These are phyloP conservation scores for Apodemia mormo DNA, from an alignment of 2,888 invertebrate species.

Conservation along the genomic window DNA sequence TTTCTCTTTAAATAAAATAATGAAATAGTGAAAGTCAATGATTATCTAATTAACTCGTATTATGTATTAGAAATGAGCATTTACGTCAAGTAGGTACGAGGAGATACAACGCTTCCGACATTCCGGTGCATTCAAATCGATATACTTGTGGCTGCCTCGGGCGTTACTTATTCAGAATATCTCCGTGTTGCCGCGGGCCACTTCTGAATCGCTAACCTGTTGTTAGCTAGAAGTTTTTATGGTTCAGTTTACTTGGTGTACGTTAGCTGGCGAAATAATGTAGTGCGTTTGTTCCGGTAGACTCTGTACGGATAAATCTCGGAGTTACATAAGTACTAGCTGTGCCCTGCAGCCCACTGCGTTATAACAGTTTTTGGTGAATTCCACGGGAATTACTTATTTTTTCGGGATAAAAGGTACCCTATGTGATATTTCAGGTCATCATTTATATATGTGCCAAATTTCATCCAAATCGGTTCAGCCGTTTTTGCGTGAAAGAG, in stretches of 20 bases:
- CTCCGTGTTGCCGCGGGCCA: background rate
- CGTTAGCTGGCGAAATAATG: background rate
- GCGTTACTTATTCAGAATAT: background rate
- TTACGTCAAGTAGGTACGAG: background rate
- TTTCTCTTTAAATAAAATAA: too few species aligned
- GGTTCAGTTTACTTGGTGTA: background rate
- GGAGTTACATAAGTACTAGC: too few species aligned
- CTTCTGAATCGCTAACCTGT: background rate
- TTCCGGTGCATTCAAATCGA: background rate
- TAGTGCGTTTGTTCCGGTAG: background rate
- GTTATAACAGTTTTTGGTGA: too few species aligned
- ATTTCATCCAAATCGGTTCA: too few species aligned
- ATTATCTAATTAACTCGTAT: constrained; percentile 1
- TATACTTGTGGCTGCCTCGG: background rate
- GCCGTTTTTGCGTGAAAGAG: too few species aligned
- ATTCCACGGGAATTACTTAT: too few species aligned
- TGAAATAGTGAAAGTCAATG: background rate
- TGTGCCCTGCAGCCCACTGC: too few species aligned
- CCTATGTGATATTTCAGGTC: too few species aligned
- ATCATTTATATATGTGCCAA: too few species aligned
- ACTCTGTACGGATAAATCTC: too few species aligned
- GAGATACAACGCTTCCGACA: background rate
- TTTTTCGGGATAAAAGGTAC: too few species aligned
- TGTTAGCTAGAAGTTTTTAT: background rate
- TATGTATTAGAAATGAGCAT: background rate